phyloP scores from a whole-genome alignment of 2,113 vertebrate species.

The Oryzias celebensis region DNA sequence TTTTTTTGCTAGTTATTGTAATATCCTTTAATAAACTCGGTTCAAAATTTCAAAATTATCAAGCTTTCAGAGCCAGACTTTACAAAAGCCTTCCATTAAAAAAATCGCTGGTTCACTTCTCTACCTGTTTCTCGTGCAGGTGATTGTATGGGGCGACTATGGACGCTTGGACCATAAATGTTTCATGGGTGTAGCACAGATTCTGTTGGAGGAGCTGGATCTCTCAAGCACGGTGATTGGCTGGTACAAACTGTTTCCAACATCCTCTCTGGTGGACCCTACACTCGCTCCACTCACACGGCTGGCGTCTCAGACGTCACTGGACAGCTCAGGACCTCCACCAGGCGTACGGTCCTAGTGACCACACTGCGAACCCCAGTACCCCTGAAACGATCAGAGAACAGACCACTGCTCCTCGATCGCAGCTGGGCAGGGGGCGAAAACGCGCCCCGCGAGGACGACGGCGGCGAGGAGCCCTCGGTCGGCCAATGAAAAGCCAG shows the following conservation, averaged over 20 bases:
- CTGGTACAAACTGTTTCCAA: constrained; percentile 99
- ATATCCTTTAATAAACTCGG: neutral
- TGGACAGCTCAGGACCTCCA: constrained; percentile 95
- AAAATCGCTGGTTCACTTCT: neutral
- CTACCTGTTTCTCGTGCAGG: constrained; percentile 71
- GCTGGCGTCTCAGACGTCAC: constrained; percentile 96
- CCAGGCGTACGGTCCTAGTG: constrained; percentile 92
- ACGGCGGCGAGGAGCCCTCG: constrained; percentile 25
- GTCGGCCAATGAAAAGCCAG: constrained; percentile 67
- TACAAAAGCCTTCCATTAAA: too few relatives aligned
- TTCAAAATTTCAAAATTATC: neutral
- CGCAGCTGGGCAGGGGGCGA: constrained; percentile 57
- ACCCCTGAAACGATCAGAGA: constrained; percentile 52
- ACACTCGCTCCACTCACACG: constrained; percentile 95
- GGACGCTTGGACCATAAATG: constrained; percentile 99
- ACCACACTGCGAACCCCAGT: constrained; percentile 60
- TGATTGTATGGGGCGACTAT: constrained; percentile 99
- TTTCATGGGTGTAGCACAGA: constrained; percentile 99
- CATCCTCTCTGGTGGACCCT: constrained; percentile 97
- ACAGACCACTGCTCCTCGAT: constrained; percentile 65
- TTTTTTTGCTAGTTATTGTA: neutral
- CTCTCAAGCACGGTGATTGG: constrained; percentile 98
- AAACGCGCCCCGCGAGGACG: constrained; percentile 22
- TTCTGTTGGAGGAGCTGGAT: constrained; percentile 96
- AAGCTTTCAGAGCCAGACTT: too few relatives aligned